Conservation (phyloP, 2,888 invertebrate species). For the Crepidodera aurea region DNA sequence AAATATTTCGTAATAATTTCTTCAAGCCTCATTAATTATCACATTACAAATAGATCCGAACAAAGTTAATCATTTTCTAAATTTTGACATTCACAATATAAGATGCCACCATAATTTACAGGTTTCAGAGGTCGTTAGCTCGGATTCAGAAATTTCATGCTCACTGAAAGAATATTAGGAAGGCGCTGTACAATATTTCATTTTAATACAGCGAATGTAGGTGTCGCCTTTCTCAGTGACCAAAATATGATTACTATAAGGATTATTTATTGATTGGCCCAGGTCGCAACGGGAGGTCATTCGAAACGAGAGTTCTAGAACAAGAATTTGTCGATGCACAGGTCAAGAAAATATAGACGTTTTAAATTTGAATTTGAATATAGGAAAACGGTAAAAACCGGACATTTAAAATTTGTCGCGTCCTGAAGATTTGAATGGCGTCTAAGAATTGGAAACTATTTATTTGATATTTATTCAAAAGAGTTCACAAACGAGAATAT, state of each 20-base stretch:
- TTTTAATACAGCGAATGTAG: conserved; percentile 10
- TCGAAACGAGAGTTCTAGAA: background rate
- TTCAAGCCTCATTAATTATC: no score
- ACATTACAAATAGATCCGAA: no score
- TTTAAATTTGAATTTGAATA: conserved; percentile 1
- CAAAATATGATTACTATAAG: conserved; percentile 15
- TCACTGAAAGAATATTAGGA: conserved; percentile 1
- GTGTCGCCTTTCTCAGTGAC: conserved; percentile 12
- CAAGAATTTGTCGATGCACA: background rate
- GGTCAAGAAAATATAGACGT: conserved; percentile 8
- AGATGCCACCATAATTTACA: background rate
- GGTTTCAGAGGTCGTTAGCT: conserved; percentile 11
- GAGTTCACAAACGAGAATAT: no score
- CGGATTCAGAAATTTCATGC: background rate
- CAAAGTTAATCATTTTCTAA: background rate
- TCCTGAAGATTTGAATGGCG: no score
- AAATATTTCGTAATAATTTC: no score
- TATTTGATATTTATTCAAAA: no score
- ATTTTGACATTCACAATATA: background rate
- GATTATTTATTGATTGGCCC: conserved; percentile 13
- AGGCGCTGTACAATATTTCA: conserved; percentile 15
- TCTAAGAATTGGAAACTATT: no score
- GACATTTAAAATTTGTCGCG: background rate
- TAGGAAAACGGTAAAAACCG: conserved; percentile 6
- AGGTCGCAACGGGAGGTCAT: conserved; percentile 12